phyloP scores from a whole-genome alignment of 2,888 invertebrate genomes.

The Periphyllus acericola region DNA sequence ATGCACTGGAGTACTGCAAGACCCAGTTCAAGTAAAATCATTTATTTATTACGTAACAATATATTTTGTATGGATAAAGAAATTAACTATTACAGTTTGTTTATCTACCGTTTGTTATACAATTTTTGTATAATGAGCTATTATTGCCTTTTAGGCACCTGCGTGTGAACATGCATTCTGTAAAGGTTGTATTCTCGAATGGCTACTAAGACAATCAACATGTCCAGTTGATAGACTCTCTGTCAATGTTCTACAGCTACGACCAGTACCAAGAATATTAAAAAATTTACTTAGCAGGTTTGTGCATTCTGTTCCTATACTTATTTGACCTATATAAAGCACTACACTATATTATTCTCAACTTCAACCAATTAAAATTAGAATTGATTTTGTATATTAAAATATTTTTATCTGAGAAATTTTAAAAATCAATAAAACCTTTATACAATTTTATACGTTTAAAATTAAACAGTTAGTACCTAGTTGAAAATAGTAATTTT shows the following conservation, averaged over 20 bases:
- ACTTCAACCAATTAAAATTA: background rate
- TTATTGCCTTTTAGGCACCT: constrained; percentile 77
- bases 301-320: constrained; percentile 11
- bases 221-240: constrained; percentile 94
- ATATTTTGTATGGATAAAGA: background rate
- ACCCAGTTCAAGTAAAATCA: constrained; percentile 86
- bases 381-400: no score
- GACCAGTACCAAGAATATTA: constrained; percentile 92
- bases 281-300: constrained; percentile 89
- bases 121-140: constrained; percentile 36
- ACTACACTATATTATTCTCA: background rate
- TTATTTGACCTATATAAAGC: constrained; percentile 40
- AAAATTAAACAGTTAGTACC: no score
- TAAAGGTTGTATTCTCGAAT: constrained; percentile 91
- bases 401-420: no score
- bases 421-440: no score
- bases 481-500: no score
- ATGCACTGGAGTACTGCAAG: constrained; percentile 94
- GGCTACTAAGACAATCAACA: constrained; percentile 92
- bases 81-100: background rate
- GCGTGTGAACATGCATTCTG: constrained; percentile 97
- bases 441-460: no score
- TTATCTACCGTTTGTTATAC: background rate
- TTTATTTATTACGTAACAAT: background rate
- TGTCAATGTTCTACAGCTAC: constrained; percentile 87